Base-by-base conservation (phyloP, 92 coral and sea anemone species). In the Zoanthus sociatus region DNA sequence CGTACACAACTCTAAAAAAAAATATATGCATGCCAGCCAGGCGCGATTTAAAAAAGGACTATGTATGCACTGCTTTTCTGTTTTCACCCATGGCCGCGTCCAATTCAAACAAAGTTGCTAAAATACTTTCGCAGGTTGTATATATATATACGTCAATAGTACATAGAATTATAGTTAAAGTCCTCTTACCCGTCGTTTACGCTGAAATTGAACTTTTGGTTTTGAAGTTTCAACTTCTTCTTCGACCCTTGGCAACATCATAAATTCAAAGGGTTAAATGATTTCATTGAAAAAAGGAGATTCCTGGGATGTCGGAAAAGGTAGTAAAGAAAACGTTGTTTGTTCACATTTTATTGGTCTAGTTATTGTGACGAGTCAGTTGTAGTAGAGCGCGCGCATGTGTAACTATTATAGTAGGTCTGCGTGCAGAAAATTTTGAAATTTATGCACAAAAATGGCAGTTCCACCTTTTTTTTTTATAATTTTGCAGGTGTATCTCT, bases 351-450 rank as follows among this genome's bases (percentile, higher is more conserved):
- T 32, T 9, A 32, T 78, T 55, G 70, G 53, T 33, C 17, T 21
- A 16, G 66, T 78, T 78, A 78, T 78, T 78, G 61, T 78, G 83
- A 78, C 83, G 83, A 78, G 51, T 20, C 13, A 10, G 69, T 32
- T 13, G 48, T 12, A 6, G 42, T 0, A 15, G 51, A 9, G 70
- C 83, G 83, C 83, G 83, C 60, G 83, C 81, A 15, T 16, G 30
- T 15, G 50, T 50, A 76, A 7, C 55, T 7, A 50, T 7, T 50
- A 50, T 37, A 37, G 42, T 37, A 37, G 42, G 42, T 37, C 42
- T 37, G 42, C 42, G 2, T 2, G 42, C 42, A 37, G 42, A 37
- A 37, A 37, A 37, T 37, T 37, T 37, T 37, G 4, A 37, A 2
- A 37, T 37, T 37, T 37, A 37, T 37, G 42, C 42, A 37, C 42